Conservation (phyloP, 2,113 vertebrate species). For the Ptilorrhoa leucosticta region DNA sequence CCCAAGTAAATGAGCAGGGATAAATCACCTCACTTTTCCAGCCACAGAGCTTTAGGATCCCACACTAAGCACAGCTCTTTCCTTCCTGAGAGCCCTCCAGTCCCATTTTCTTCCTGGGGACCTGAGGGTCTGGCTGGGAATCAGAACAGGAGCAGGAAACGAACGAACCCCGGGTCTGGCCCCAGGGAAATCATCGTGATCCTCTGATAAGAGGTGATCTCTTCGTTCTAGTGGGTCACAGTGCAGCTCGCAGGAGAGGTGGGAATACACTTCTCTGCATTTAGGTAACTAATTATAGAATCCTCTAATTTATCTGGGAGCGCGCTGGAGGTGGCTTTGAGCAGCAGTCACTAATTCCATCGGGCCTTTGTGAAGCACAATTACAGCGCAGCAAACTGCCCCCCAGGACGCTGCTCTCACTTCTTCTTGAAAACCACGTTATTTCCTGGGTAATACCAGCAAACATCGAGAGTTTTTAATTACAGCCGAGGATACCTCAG, state of each 20-base stretch:
- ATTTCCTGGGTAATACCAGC: not conserved
- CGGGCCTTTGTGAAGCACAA: not conserved
- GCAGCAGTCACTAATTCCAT: not conserved
- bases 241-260: not conserved
- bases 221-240: not conserved
- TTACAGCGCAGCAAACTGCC: not conserved
- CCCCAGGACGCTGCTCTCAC: not conserved
- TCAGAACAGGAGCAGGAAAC: not conserved
- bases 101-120: not conserved
- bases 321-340: not conserved
- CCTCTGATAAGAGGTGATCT: not conserved
- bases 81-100: not conserved
- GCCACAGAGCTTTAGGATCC: not conserved
- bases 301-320: not conserved
- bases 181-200: not conserved
- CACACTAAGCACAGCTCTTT: not conserved
- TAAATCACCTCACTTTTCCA: not conserved
- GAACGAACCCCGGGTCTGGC: not conserved
- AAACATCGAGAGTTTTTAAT: not conserved
- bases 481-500: not conserved
- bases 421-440: not conserved
- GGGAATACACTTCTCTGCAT: not conserved
- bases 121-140: not conserved
- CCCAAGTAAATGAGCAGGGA: not conserved
- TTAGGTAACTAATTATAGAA: not conserved